Percentiles rank a stretch among this genome's conserved stretches.
Conservation (phyloP, 2,797 vertebrate genomes). For the Clarias pachynema region DNA sequence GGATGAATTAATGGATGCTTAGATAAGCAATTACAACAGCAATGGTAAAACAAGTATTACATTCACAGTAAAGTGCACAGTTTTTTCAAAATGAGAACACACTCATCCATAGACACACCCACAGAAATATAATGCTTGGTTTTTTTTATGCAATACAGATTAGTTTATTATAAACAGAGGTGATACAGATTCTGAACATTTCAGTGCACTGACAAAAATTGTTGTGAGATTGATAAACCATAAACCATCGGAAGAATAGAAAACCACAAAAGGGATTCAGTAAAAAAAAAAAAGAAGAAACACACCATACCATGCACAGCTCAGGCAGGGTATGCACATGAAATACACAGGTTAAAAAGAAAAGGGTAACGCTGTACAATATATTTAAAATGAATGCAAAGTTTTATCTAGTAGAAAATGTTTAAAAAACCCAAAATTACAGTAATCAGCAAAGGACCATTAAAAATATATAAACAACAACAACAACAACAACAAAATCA, state of each 20-base stretch:
- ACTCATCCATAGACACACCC: conserved; percentile 58
- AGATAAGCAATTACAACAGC: neutral
- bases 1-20: neutral
- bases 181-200: conserved; percentile 61
- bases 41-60: neutral
- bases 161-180: conserved; percentile 69
- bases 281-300: conserved; percentile 36
- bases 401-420: neutral
- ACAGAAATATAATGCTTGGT: conserved; percentile 67
- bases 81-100: conserved; percentile 35
- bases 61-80: neutral
- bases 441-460: neutral
- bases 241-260: conserved; percentile 40
- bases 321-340: conserved; percentile 8
- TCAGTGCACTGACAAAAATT: conserved; percentile 46
- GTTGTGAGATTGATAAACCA: conserved; percentile 16
- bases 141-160: conserved; percentile 49
- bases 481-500: neutral
- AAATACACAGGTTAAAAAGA: conserved; percentile 20
- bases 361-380: conserved; percentile 34
- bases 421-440: neutral
- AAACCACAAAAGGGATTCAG: conserved; percentile 10
- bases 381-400: conserved; percentile 16
- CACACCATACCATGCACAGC: neutral
- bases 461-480: neutral